Percentiles rank a stretch among this genome's conserved stretches.
Conservation (phyloP, 2,888 invertebrate genomes). For the Campoletis raptor region DNA sequence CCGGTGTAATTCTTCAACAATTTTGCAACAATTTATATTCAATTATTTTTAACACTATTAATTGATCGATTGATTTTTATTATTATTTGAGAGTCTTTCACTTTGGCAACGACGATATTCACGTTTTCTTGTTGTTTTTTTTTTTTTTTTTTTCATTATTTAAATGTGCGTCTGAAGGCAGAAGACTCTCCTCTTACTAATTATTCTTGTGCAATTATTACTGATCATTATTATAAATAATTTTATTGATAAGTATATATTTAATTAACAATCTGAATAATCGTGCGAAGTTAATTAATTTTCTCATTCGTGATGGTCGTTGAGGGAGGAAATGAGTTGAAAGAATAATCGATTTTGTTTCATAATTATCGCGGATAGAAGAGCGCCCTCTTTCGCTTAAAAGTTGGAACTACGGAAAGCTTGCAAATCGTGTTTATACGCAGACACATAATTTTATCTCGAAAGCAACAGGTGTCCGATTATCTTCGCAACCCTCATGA, state of each 20-base stretch:
- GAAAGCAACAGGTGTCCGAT: slow-evolving; percentile 60
- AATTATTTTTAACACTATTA: too few relatives aligned
- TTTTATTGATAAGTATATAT: neutral
- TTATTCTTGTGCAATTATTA: too few relatives aligned
- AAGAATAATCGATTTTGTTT: slow-evolving; percentile 8
- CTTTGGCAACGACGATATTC: too few relatives aligned
- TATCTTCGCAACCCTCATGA: slow-evolving; percentile 38
- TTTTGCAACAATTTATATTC: neutral
- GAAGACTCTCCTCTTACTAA: too few relatives aligned
- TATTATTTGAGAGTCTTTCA: too few relatives aligned
- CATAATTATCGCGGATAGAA: neutral
- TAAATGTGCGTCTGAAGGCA: too few relatives aligned
- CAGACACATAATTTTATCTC: slow-evolving; percentile 58
- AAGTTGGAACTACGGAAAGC: neutral
- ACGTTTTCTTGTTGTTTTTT: too few relatives aligned
- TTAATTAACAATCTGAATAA: neutral
- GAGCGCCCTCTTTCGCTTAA: slow-evolving; percentile 3
- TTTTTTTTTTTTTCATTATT: too few relatives aligned
- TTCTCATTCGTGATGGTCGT: neutral
- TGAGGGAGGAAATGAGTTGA: neutral
- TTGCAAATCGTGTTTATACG: slow-evolving; percentile 15
- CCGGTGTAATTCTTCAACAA: neutral
- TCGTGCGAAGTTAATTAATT: neutral
- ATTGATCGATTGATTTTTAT: too few relatives aligned
- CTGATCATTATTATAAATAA: too few relatives aligned